A percentile compares a stretch with the other conserved stretches of the same genome.
Evolutionary conservation across 2,797 vertebrate species (phyloP).

Genomic region (Florisuga fusca): DNA sequence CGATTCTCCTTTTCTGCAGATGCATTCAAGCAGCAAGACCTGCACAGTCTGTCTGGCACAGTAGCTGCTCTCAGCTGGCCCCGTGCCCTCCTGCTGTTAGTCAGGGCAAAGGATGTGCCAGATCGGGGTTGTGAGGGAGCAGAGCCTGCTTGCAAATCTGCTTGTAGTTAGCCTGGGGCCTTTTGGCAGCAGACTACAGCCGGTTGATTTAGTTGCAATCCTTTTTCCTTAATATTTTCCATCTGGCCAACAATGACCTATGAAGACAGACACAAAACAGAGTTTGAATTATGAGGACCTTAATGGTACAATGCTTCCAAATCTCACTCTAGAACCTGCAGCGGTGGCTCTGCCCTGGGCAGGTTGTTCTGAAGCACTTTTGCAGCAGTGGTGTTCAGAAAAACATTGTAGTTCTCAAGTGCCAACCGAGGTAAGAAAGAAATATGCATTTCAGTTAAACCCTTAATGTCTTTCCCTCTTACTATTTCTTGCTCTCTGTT

Average conservation of each 20-base stretch:
- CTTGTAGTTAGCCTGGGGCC: constrained; percentile 82
- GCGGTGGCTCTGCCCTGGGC: not conserved
- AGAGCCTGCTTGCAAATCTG: constrained; percentile 82
- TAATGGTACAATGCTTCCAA: constrained; percentile 76
- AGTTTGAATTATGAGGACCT: constrained; percentile 82
- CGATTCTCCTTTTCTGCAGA: constrained; percentile 84
- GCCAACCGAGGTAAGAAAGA: not conserved
- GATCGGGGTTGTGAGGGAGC: constrained; percentile 74
- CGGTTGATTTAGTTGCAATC: constrained; percentile 86
- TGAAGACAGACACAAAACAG: constrained; percentile 85
- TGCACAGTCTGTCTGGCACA: constrained; percentile 86
- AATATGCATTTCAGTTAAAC: not conserved
- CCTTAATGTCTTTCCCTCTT: not conserved
- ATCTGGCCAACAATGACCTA: constrained; percentile 89
- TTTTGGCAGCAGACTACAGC: constrained; percentile 77
- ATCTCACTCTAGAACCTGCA: constrained; percentile 74
- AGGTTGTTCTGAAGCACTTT: not conserved
- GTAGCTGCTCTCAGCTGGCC: constrained; percentile 81
- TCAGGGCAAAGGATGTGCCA: constrained; percentile 79
- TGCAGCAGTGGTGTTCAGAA: not conserved
- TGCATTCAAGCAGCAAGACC: constrained; percentile 83
- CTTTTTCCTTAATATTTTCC: constrained; percentile 89
- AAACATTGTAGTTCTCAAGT: fast-evolving
- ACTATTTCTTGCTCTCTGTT: not conserved
- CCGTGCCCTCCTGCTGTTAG: constrained; percentile 80